A percentile compares a stretch with the other conserved stretches of the same genome.
These are phyloP conservation scores for Typhlichthys subterraneus DNA, from an alignment of 2,797 vertebrate genomes.

Conservation along the genomic window DNA sequence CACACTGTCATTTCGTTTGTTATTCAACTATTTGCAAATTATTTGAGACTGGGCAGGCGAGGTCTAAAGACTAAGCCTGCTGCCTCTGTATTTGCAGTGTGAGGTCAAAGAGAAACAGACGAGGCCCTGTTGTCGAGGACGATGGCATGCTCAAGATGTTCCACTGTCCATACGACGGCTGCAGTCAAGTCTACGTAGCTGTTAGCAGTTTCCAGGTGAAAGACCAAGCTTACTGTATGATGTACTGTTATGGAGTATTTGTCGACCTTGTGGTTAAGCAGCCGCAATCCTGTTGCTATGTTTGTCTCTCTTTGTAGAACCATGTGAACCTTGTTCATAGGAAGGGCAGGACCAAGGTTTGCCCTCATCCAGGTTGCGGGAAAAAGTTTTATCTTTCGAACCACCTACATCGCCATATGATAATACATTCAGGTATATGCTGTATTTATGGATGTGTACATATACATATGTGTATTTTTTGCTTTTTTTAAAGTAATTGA, in stretches of 20 bases:
- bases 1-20: too few relatives aligned
- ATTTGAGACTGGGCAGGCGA: too few relatives aligned
- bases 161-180: conserved; percentile 90
- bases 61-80: not conserved
- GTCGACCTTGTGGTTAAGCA: not conserved
- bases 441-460: not conserved
- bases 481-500: too few relatives aligned
- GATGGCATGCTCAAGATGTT: conserved; percentile 92
- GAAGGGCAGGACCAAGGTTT: conserved; percentile 89
- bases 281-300: not conserved
- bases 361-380: conserved; percentile 91
- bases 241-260: conserved; percentile 1
- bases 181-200: conserved; percentile 88
- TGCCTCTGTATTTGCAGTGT: conserved; percentile 32
- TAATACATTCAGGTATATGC: conserved; percentile 88
- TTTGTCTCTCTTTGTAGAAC: conserved; percentile 71
- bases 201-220: conserved; percentile 91
- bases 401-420: conserved; percentile 91
- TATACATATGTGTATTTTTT: not conserved
- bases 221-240: not conserved
- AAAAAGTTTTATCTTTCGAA: conserved; percentile 92
- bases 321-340: conserved; percentile 90
- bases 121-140: conserved; percentile 81
- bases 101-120: conserved; percentile 81
- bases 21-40: not conserved